Base-by-base conservation (phyloP, 2,888 invertebrate genomes). In the Gari tellinella region DNA sequence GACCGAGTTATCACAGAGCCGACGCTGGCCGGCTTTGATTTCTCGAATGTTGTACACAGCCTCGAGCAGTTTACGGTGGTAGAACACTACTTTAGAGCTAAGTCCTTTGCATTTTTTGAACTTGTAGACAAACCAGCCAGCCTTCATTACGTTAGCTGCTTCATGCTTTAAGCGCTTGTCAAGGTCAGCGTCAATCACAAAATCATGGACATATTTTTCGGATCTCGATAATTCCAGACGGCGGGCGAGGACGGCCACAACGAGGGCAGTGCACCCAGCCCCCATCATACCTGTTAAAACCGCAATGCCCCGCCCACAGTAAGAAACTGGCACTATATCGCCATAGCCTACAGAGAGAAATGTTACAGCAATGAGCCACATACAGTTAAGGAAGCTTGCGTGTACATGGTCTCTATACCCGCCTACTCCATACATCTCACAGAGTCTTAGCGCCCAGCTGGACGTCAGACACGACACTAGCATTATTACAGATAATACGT, bases 321-420 rank as follows among this genome's bases (percentile, higher is more conserved):
- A 89, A 0, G 91, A 90, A 46, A 87, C 85, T 2, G 92, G 92
- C 4, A 91, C 90, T 43, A 92, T 89, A 77, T 92, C 92, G 0
- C 91, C 92, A 75, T 92, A 91, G 5, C 91, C 92, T 15, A 92
- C 90, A 7, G 90, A 89, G 3, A 91, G 85, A 82, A 92, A 92
- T 25, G 92, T 91, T 56, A 92, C 91, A 38, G 91, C 86, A 19
- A 91, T 87, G 45, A 92, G 72, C 91, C 91, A 92, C 88, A 91
- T 88, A 17, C 91, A 87, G 79, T 92, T 91, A 12, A 90, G 78
- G 78, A 90, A 89, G 70, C 88, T 89, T 0, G 84, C 82, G 58
- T 90, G 90, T 0, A 85, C 82, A 8, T 62, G 68, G 14, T 84
- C 85, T 52, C 83, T 78, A 8, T 48, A 31, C 0, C 72, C 75